Evolutionary conservation across 2,797 vertebrate genomes (phyloP).

Genomic region (Caiman crocodilus): DNA sequence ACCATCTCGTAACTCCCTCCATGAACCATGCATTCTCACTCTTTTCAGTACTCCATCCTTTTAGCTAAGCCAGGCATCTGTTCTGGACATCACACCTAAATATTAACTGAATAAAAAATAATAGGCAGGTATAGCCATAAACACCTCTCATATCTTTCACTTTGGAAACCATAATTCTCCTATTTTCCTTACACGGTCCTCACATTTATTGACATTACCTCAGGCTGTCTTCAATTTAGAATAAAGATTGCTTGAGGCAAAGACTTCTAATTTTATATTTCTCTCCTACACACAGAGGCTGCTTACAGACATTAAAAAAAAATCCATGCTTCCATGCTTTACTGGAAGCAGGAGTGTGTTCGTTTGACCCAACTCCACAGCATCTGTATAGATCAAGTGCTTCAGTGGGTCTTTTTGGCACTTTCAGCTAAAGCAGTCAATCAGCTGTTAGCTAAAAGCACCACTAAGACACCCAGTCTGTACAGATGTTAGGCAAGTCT

Average conservation of each 20-base stretch:
- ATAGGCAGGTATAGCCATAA: not conserved
- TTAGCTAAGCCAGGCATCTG: not conserved
- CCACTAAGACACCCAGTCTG: too few species aligned
- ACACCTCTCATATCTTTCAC: not conserved
- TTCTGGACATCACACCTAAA: accelerated
- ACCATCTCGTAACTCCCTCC: not conserved
- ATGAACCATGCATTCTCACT: not conserved
- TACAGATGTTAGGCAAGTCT: too few species aligned
- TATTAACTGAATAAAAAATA: not conserved
- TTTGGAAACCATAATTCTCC: not conserved
- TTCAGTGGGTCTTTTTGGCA: too few species aligned
- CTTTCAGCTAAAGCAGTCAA: too few species aligned
- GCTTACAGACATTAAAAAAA: not conserved
- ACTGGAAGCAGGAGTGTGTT: not conserved
- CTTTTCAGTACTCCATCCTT: not conserved
- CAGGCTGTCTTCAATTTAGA: not conserved
- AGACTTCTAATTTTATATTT: not conserved
- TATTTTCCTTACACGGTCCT: not conserved
- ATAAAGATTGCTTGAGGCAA: not conserved
- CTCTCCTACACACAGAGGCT: not conserved
- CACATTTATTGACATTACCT: not conserved
- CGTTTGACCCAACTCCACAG: not conserved
- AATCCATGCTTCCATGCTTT: not conserved
- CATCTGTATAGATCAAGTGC: not conserved
- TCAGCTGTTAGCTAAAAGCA: too few species aligned